These are phyloP conservation scores for Lytechinus variegatus DNA, from an alignment of 35 echinoderm and acorn worm species.

Conservation along the genomic window DNA sequence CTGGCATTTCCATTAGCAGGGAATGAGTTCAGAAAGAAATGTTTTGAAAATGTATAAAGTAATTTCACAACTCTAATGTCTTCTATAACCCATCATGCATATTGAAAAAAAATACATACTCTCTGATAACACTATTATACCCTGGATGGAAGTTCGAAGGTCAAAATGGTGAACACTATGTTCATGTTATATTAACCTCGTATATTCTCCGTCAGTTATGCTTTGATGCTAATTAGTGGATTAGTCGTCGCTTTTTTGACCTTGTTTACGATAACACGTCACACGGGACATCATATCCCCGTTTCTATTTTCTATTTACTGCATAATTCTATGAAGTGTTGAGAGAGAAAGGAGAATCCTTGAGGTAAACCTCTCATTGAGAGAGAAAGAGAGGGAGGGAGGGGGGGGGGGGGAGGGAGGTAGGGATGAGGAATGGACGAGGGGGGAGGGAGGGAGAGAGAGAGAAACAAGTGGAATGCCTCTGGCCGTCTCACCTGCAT, in stretches of 20 bases:
- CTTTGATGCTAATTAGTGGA: too few relatives aligned
- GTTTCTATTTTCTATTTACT: not conserved
- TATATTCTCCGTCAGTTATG: too few relatives aligned
- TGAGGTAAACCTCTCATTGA: not conserved
- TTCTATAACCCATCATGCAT: not conserved
- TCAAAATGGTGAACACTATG: not conserved
- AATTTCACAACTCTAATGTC: not conserved
- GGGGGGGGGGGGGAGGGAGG: not conserved
- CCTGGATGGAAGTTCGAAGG: not conserved
- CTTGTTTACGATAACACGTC: not conserved
- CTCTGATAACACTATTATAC: not conserved
- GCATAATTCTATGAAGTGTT: not conserved
- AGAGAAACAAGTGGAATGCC: not conserved
- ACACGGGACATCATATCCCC: not conserved
- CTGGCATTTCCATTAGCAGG: too few relatives aligned
- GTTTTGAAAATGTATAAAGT: not conserved
- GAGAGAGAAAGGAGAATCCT: not conserved
- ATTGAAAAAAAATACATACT: not conserved
- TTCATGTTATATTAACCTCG: not conserved
- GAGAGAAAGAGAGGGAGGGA: not conserved
- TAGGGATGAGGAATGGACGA: too few relatives aligned
- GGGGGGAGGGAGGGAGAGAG: not conserved
- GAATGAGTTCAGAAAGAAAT: not conserved
- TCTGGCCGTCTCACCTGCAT: too few relatives aligned
- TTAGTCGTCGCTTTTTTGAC: not conserved